Percentiles rank a stretch among this genome's conserved stretches.
phyloP scores from a whole-genome alignment of 1,140 invertebrate genomes.

The Temnothorax longispinosus region DNA sequence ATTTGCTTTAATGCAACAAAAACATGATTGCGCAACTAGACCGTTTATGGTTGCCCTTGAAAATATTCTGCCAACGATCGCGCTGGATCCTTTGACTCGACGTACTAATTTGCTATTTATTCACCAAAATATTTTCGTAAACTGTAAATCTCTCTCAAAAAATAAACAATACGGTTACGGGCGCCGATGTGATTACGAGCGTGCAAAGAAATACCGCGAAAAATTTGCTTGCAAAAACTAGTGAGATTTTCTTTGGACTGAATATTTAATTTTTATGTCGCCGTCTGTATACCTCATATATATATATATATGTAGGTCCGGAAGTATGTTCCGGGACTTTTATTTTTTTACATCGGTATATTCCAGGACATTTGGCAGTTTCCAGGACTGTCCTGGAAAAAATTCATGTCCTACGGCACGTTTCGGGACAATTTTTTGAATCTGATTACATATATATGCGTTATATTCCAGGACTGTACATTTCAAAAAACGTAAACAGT shows the following conservation, averaged over 20 bases:
- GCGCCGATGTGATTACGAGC: background rate
- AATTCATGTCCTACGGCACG: too few relatives aligned
- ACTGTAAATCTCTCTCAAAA: background rate
- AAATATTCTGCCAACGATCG: background rate
- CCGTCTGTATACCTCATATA: background rate
- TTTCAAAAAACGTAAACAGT: too few relatives aligned
- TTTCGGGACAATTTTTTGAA: too few relatives aligned
- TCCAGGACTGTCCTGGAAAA: too few relatives aligned
- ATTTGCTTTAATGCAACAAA: background rate
- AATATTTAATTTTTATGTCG: background rate
- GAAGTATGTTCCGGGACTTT: too few relatives aligned
- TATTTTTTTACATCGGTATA: too few relatives aligned
- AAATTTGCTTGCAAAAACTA: background rate
- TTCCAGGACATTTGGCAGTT: too few relatives aligned
- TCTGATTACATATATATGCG: too few relatives aligned
- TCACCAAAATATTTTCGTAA: background rate
- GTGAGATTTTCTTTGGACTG: background rate
- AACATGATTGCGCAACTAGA: conserved; percentile 11
- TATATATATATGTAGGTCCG: too few relatives aligned
- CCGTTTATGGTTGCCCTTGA: background rate
- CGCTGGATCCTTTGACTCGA: background rate
- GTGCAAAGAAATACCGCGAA: background rate
- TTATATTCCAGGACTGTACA: too few relatives aligned
- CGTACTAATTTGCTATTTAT: background rate
- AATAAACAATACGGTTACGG: background rate